Evolutionary conservation across 1,140 invertebrate genomes (phyloP).

Genomic region (Theocolax elegans): DNA sequence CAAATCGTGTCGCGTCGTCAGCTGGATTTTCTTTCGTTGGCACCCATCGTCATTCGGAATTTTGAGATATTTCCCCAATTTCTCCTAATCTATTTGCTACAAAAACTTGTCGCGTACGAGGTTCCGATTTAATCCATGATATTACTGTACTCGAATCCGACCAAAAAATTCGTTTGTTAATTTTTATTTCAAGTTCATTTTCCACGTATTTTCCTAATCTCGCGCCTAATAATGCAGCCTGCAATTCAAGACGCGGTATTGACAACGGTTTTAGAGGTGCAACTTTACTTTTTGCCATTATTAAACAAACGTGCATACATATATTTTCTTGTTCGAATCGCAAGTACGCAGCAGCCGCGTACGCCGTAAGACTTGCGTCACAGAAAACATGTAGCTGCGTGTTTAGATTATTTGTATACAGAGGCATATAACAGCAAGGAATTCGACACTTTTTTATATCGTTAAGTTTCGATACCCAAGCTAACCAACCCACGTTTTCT

Average conservation of each 20-base stretch:
- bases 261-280: neutral
- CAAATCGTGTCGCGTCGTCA: neutral
- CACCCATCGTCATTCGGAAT: neutral
- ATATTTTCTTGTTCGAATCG: neutral
- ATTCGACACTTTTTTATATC: neutral
- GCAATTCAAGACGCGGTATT: neutral
- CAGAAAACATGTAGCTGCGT: constrained; percentile 11
- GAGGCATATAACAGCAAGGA: neutral
- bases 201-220: neutral
- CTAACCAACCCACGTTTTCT: neutral
- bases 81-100: constrained; percentile 1
- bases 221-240: neutral
- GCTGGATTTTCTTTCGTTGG: neutral
- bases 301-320: neutral
- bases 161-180: neutral
- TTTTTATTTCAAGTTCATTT: neutral
- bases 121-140: neutral
- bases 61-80: neutral
- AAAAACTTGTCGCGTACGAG: neutral
- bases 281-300: neutral
- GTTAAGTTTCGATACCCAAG: neutral
- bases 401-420: neutral
- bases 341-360: neutral
- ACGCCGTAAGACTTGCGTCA: constrained; percentile 5
- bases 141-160: constrained; percentile 1